Percentiles rank a stretch among this genome's conserved stretches.
phyloP scores from a whole-genome alignment of 1,140 invertebrate genomes.

The Papilio dardanus region DNA sequence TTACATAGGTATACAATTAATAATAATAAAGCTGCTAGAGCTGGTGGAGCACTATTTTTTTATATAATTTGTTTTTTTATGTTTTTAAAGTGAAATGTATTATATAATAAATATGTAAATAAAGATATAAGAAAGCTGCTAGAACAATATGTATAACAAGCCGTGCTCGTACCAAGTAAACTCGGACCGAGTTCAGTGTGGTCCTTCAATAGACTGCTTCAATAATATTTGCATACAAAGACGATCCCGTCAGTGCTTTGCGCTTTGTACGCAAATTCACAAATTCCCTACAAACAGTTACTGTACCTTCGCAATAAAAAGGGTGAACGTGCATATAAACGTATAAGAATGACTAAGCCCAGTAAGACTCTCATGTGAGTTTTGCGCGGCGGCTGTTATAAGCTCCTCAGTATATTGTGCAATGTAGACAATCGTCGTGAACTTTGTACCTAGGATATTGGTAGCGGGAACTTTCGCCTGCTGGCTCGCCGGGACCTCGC shows the following conservation, averaged over 20 bases:
- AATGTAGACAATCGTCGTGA: constrained; percentile 32
- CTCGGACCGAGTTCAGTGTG: constrained; percentile 62
- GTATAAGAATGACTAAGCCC: constrained; percentile 29
- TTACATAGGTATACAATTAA: background rate
- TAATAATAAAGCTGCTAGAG: too few species aligned
- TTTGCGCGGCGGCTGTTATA: constrained; percentile 12
- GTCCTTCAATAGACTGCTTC: constrained; percentile 72
- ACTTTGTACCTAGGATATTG: constrained; percentile 35
- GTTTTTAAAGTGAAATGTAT: too few species aligned
- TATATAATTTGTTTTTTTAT: too few species aligned
- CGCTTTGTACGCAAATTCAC: constrained; percentile 75
- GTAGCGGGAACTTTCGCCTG: constrained; percentile 44
- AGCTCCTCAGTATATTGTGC: constrained; percentile 22
- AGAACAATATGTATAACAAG: constrained; percentile 15
- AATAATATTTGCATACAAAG: constrained; percentile 80
- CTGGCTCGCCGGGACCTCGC: constrained; percentile 51
- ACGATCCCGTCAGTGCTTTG: constrained; percentile 68
- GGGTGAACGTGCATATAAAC: constrained; percentile 38
- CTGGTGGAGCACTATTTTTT: too few species aligned
- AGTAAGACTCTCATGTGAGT: constrained; percentile 11
- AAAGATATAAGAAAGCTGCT: too few species aligned
- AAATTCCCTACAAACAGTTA: constrained; percentile 69
- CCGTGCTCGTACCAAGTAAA: constrained; percentile 18
- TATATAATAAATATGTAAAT: too few species aligned
- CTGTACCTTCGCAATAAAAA: constrained; percentile 51